Percentiles rank a stretch among this genome's conserved stretches.
These are phyloP conservation scores for Malurus elegans DNA, from an alignment of 2,113 vertebrate species.

Conservation along the genomic window DNA sequence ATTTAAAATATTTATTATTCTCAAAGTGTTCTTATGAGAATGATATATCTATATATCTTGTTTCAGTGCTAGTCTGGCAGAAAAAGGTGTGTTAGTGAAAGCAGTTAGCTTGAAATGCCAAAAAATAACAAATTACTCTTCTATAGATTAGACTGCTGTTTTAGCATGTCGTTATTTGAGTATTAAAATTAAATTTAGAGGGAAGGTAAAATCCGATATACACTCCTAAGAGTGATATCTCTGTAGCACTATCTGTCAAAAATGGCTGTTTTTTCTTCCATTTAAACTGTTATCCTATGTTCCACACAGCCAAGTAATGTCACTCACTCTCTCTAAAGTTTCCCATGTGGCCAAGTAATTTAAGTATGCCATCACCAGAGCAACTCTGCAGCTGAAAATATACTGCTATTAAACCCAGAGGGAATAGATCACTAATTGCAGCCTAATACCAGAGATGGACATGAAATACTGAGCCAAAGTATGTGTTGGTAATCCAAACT, in stretches of 20 bases:
- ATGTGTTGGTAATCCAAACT: not conserved
- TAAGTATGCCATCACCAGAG: conserved; percentile 65
- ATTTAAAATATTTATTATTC: not conserved
- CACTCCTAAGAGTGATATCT: conserved; percentile 13
- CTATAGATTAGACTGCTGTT: conserved; percentile 15
- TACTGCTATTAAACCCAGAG: conserved; percentile 56
- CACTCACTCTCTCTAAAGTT: conserved; percentile 51
- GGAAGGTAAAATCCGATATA: not conserved
- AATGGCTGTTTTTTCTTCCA: not conserved
- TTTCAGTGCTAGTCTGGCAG: not conserved
- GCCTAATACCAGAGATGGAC: conserved; percentile 51
- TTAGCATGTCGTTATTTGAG: conserved; percentile 31
- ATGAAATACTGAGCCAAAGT: conserved; percentile 19
- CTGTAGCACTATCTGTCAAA: conserved; percentile 31
- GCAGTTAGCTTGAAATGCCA: not conserved
- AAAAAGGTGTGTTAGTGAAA: not conserved
- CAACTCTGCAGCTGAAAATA: conserved; percentile 61
- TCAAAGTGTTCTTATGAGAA: not conserved
- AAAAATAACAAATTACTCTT: conserved; percentile 28
- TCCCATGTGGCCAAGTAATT: conserved; percentile 59
- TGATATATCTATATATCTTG: not conserved
- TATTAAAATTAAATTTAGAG: conserved; percentile 51
- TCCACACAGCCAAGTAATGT: conserved; percentile 33
- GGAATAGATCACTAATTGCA: conserved; percentile 65
- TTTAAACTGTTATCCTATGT: conserved; percentile 23